Evolutionary conservation across 2,888 invertebrate species (phyloP).

Genomic region (Drepanosiphum platanoidis): DNA sequence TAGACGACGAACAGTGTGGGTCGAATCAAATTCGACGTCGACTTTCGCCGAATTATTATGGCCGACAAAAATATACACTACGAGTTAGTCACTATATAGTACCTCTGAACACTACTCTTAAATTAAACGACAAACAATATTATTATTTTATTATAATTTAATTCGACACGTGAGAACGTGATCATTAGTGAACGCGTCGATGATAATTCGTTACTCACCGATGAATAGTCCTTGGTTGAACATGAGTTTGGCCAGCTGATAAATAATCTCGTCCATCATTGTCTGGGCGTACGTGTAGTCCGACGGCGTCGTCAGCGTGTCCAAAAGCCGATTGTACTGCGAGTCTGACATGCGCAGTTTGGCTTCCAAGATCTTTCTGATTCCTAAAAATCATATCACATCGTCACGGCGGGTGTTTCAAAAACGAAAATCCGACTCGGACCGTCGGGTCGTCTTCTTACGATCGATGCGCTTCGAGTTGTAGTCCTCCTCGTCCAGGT

Average conservation of each 20-base stretch:
- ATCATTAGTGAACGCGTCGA: background rate
- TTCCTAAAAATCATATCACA: background rate
- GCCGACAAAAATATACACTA: no score
- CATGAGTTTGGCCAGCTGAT: slow-evolving; percentile 84
- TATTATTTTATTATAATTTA: no score
- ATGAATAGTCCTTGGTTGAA: slow-evolving; percentile 79
- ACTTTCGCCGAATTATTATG: no score
- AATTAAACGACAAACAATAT: no score
- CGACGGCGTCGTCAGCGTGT: slow-evolving; percentile 74
- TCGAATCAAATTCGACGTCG: no score
- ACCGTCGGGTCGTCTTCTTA: background rate
- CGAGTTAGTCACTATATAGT: no score
- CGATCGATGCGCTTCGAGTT: slow-evolving; percentile 14
- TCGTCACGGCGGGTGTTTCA: no score
- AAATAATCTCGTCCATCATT: slow-evolving; percentile 81
- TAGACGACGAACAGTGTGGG: no score
- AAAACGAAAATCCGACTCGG: background rate
- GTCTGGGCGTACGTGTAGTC: slow-evolving; percentile 81
- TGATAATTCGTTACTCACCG: slow-evolving; percentile 66
- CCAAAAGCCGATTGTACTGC: slow-evolving; percentile 78
- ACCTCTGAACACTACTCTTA: no score
- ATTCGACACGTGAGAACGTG: no score
- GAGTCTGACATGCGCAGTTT: slow-evolving; percentile 64
- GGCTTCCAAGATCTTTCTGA: slow-evolving; percentile 49
- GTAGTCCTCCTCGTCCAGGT: slow-evolving; percentile 43